Evolutionary conservation across 2,113 vertebrate species (phyloP).

Genomic region (Cranoglanis bouderius): DNA sequence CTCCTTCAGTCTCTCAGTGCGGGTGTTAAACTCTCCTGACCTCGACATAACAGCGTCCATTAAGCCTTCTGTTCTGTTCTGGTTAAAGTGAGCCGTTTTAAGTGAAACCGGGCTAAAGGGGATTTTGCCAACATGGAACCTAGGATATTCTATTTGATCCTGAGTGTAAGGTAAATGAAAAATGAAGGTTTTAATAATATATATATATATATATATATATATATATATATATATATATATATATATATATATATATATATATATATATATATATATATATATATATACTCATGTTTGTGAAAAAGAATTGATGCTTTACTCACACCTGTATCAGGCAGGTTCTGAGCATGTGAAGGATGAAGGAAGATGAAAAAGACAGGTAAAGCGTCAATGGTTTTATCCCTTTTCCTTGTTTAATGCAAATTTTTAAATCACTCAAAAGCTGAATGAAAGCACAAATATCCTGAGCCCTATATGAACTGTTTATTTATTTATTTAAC

Average conservation of each 20-base stretch:
- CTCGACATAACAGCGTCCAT: conserved; percentile 25
- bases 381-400: background rate
- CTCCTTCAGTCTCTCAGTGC: conserved; percentile 25
- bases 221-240: no score
- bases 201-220: no score
- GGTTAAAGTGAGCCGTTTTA: background rate
- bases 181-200: background rate
- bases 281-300: background rate
- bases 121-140: background rate
- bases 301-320: background rate
- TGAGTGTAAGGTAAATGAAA: background rate
- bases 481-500: no score
- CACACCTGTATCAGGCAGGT: background rate
- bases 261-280: no score
- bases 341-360: background rate
- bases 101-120: background rate
- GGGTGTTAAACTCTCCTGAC: conserved; percentile 43
- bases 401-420: background rate
- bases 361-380: background rate
- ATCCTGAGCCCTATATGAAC: no score
- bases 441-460: background rate
- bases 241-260: no score
- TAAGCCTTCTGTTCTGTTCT: conserved; percentile 15
- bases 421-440: background rate
- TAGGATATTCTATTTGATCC: background rate